Evolutionary conservation across 2,113 vertebrate species (phyloP), one percentile per base, ranked within the genome.

Genomic region (Periophthalmodon schlosseri): DNA sequence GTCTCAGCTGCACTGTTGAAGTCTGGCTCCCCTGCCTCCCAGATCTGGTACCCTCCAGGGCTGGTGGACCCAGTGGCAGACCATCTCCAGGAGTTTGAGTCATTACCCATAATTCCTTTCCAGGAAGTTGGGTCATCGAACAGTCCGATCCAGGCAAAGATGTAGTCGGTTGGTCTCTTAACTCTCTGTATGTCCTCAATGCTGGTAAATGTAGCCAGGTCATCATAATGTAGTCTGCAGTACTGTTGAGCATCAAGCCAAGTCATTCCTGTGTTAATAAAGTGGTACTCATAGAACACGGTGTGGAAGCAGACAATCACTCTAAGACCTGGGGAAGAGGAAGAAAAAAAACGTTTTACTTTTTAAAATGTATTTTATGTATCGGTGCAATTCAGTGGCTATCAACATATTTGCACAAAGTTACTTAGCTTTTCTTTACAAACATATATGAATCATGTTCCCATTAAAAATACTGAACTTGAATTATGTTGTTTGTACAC

Each of bases 191-290:
- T 36, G 61, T 64, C 61, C 16, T 64, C 33, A 6, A 20, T 6
- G 33, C 61, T 64, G 14, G 61, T 64, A 16, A 64, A 64, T 6
- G 61, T 64, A 1, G 61, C 61, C 61, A 64, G 61, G 61, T 64
- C 61, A 28, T 64, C 2, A 28, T 34, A 36, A 20, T 64, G 61
- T 36, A 18, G 28, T 36, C 61, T 64, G 33, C 61, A 64, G 61
- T 64, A 64, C 61, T 64, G 61, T 18, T 36, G 61, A 4, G 61
- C 61, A 7, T 33, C 33, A 64, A 28, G 3, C 61, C 61, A 64
- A 3, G 61, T 64, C 61, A 64, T 64, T 18, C 0, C 16, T 20
- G 33, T 64, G 14, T 64, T 64, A 28, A 64, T 36, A 18, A 64
- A 64, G 61, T 64, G 61, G 33, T 64, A 64, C 39, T 61, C 21